These are phyloP conservation scores for Virgularia gustaviana DNA, from an alignment of 92 coral and sea anemone genomes.

Conservation along the genomic window DNA sequence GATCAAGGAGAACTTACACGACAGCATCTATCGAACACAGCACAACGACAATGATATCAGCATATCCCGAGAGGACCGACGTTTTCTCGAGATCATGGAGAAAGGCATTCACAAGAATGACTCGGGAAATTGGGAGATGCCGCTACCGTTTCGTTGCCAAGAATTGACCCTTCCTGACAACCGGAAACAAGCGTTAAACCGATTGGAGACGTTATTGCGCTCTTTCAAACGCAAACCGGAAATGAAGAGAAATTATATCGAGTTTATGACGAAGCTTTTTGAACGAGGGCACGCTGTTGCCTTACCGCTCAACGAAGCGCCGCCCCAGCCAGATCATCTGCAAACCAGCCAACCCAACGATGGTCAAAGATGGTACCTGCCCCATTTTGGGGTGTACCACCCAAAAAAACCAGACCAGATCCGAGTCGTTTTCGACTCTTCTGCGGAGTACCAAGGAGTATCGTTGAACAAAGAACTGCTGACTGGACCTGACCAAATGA, in stretches of 20 bases:
- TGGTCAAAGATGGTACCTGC: slow-evolving; percentile 16
- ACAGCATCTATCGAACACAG: slow-evolving; percentile 20
- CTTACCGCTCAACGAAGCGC: not conserved
- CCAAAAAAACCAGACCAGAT: too few relatives aligned
- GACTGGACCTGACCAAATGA: slow-evolving; percentile 43
- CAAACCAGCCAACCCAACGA: not conserved
- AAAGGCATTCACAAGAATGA: slow-evolving; percentile 41
- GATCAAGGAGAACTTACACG: slow-evolving; percentile 37
- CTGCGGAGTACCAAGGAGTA: slow-evolving; percentile 29
- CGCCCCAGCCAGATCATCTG: not conserved
- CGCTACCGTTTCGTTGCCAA: slow-evolving; percentile 36
- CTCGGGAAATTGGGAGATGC: slow-evolving; percentile 39
- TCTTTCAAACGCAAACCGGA: slow-evolving; percentile 40
- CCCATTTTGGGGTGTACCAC: slow-evolving; percentile 38
- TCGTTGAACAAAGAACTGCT: slow-evolving; percentile 34
- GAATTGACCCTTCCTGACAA: too few relatives aligned
- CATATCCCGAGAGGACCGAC: slow-evolving; percentile 36
- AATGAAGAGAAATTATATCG: slow-evolving; percentile 31
- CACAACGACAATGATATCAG: slow-evolving; percentile 17
- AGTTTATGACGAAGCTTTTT: slow-evolving; percentile 36
- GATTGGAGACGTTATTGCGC: slow-evolving; percentile 20
- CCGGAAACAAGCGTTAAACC: not conserved
- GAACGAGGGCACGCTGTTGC: slow-evolving; percentile 28
- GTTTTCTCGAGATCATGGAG: slow-evolving; percentile 38
- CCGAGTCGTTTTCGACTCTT: slow-evolving; percentile 39